phyloP scores from a whole-genome alignment of 30 jellyfish, hydroid and myxozoan species.

The Aurelia sp. region DNA sequence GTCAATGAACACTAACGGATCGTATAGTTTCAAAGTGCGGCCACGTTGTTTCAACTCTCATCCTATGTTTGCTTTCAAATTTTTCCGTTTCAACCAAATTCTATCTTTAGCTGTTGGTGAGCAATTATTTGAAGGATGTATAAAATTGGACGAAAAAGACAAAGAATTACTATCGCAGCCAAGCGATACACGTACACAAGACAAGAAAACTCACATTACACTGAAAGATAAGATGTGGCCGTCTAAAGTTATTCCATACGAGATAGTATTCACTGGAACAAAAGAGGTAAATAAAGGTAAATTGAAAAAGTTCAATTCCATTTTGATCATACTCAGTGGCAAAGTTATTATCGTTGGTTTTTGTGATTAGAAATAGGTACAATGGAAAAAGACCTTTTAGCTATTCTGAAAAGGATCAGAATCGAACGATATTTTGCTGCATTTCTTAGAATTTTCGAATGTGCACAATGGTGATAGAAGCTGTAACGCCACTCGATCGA shows the following conservation, averaged over 20 bases:
- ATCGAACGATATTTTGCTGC: too few species aligned
- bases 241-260: slow-evolving; percentile 32
- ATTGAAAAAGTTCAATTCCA: neutral
- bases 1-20: too few species aligned
- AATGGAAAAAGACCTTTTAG: too few species aligned
- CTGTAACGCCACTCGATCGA: too few species aligned
- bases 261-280: neutral
- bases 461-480: too few species aligned
- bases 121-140: slow-evolving; percentile 27
- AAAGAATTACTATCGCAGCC: slow-evolving; percentile 21
- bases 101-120: neutral
- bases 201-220: slow-evolving; percentile 38
- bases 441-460: too few species aligned
- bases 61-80: too few species aligned
- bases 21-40: too few species aligned
- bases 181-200: slow-evolving; percentile 17
- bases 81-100: neutral
- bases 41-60: too few species aligned
- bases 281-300: slow-evolving; percentile 11
- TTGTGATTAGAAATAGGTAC: too few species aligned
- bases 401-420: too few species aligned
- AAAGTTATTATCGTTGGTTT: too few species aligned
- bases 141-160: slow-evolving; percentile 26
- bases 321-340: neutral
- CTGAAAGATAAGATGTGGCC: slow-evolving; percentile 45